Base-by-base conservation (phyloP, 1,140 invertebrate species). In the Heliothis subflexa region DNA sequence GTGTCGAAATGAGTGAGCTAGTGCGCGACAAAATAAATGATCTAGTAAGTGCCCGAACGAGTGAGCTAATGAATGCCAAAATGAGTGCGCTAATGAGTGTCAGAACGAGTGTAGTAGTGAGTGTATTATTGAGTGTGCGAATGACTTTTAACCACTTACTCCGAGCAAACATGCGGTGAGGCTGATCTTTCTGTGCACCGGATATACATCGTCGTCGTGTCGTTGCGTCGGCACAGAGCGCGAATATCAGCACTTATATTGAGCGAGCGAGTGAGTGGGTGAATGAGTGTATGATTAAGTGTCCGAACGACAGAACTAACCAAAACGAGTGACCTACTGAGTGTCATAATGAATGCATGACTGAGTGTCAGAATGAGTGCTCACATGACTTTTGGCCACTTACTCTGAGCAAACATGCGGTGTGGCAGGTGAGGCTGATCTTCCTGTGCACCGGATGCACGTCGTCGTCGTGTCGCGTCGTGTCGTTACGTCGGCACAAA, bases 111-210 rank as follows among this genome's bases (percentile, higher is more conserved):
- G 10, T 2, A 25, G 21, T 7, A 21, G 11, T 59, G 16, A 5
- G 21, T 28, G 13, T 13, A 2, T 59, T 18, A n/a, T n/a, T 59
- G 28, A 2, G 28, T 28, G 28, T 1, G 28, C 4, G 28, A 28
- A 28, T 28, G 28, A 33, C n/a, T n/a, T n/a, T n/a, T n/a, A n/a
- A n/a, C n/a, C n/a, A 76, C 79, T 87, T 82, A 80, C 86, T 85
- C 82, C 82, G 25, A 78, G 71, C 49, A 81, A 59, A 71, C 83
- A 85, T 13, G 85, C 93, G 71, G 94, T 96, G 79, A 95, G 91
- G 62, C 89, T 91, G 80, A 94, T 94, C 81, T 91, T 92, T 21
- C 93, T 72, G n/a, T 87, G 81, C 14, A 89, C 79, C 9, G 74
- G 59, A 28, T 66, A 14, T 50, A 12, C 3, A 85, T 68, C 12